Evolutionary conservation across 1,140 invertebrate genomes (phyloP).

Genomic region (Augochlora pura): DNA sequence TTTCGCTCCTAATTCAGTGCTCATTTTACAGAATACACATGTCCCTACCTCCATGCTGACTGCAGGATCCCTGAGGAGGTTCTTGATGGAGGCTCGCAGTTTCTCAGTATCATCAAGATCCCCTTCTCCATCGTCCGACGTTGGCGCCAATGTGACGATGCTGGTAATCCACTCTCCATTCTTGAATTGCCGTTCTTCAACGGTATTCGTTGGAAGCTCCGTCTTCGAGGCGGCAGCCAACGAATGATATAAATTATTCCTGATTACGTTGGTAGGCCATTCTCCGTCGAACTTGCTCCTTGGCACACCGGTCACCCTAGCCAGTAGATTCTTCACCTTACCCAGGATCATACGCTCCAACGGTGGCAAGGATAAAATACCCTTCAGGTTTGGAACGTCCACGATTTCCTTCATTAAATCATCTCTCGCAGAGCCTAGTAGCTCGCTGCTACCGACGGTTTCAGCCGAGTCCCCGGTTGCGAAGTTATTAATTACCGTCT

Average conservation of each 20-base stretch:
- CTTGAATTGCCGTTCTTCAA: constrained; percentile 51
- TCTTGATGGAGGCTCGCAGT: constrained; percentile 34
- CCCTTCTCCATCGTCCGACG: background rate
- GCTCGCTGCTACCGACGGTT: constrained; percentile 21
- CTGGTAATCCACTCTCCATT: constrained; percentile 38
- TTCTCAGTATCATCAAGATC: background rate
- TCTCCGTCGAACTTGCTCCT: constrained; percentile 37
- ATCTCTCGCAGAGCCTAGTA: constrained; percentile 22
- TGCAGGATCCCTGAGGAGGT: constrained; percentile 57
- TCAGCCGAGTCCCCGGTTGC: constrained; percentile 28
- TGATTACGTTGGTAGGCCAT: constrained; percentile 44
- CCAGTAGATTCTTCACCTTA: constrained; percentile 56
- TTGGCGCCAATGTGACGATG: constrained; percentile 28
- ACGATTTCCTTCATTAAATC: constrained; percentile 64
- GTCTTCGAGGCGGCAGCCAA: constrained; percentile 13
- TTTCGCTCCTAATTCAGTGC: too few species aligned
- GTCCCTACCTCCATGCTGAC: constrained; percentile 31
- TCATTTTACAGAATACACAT: too few species aligned
- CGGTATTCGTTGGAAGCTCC: constrained; percentile 28
- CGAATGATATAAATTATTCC: constrained; percentile 40
- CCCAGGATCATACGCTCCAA: constrained; percentile 64
- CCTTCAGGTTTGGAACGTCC: constrained; percentile 58
- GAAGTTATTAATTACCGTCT: constrained; percentile 67
- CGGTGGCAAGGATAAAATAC: constrained; percentile 61
- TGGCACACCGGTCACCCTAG: constrained; percentile 37